Evolutionary conservation across 2,888 invertebrate species (phyloP), one percentile per base, ranked within the genome.

Genomic region (Caenorhabditis zanzibari): DNA sequence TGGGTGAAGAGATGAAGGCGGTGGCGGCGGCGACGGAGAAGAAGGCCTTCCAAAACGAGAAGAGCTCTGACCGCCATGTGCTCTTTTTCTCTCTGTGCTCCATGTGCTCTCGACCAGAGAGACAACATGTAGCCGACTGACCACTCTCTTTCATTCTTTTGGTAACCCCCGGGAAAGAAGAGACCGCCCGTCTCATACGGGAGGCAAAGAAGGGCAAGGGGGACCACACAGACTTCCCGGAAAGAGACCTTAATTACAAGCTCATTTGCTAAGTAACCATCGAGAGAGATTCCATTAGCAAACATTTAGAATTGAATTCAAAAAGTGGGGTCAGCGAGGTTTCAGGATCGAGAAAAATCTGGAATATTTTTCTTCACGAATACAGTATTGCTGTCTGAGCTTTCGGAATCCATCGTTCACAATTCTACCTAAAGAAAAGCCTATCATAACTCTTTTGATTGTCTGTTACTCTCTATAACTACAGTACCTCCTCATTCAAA

Each of bases 1-100:
- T 63, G 63, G 74, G 74, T 63, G 61, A 63, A 74, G 74, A 63
- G 74, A 74, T 63, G 63, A 74, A 72, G 58, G 52, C 63, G 54
- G 54, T 52, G 35, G 54, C 38, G 6, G 54, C 24, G 69, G 56
- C 16, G 19, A 22, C 12, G 28, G 10, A 16, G 44, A 44, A 4
- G 44, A 19, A 35, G 38, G 59, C 59, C 72, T 59, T 59, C 52
- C 47, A 61, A 69, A 77, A 64, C 44, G 74, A 47, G 68, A 64
- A 52, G 56, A 49, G 59, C 38, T 49, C 52, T 68, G 68, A 68
- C 68, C 68, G 68, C 68, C 68, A 68, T 68, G 68, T 68, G 68
- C 68, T 68, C 68, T 68, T 68, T 68, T 68, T 68, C 68, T 68
- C 66, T 68, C 24, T 24, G 24, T 54, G 52, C 61, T 61, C 41